Evolutionary conservation across 2,888 invertebrate genomes (phyloP).

Genomic region (Drosophila leonis): DNA sequence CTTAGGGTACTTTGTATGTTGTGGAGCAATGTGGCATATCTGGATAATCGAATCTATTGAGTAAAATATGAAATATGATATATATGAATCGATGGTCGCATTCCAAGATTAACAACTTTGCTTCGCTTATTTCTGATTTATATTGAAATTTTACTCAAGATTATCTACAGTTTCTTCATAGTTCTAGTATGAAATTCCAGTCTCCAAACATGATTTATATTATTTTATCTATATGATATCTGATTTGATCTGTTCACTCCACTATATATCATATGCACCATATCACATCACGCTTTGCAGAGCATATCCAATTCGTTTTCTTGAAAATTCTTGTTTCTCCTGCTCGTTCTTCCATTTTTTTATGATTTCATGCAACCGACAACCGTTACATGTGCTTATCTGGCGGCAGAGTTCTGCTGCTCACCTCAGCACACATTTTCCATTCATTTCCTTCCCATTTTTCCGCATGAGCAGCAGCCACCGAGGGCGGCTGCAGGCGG

Average conservation of each 20-base stretch:
- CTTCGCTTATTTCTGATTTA: background rate
- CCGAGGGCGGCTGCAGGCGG: background rate
- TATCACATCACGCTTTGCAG: background rate
- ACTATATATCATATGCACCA: background rate
- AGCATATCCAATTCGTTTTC: background rate
- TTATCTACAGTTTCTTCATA: background rate
- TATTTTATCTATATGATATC: background rate
- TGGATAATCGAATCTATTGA: background rate
- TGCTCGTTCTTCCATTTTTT: slow-evolving; percentile 14
- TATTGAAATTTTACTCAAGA: background rate
- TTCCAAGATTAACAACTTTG: background rate
- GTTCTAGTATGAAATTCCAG: background rate
- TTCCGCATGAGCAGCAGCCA: slow-evolving; percentile 64
- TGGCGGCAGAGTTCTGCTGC: slow-evolving; percentile 43
- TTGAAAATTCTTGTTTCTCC: background rate
- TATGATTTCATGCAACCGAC: slow-evolving; percentile 52
- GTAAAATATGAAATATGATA: background rate
- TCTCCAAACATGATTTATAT: background rate
- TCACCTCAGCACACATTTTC: slow-evolving; percentile 44
- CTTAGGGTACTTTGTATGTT: background rate
- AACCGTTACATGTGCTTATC: slow-evolving; percentile 74
- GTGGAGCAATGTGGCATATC: background rate
- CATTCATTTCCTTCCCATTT: slow-evolving; percentile 61
- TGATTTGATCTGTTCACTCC: too few relatives aligned
- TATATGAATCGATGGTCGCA: background rate